Evolutionary conservation across 2,113 vertebrate species (phyloP).

Genomic region (Poecile atricapillus): DNA sequence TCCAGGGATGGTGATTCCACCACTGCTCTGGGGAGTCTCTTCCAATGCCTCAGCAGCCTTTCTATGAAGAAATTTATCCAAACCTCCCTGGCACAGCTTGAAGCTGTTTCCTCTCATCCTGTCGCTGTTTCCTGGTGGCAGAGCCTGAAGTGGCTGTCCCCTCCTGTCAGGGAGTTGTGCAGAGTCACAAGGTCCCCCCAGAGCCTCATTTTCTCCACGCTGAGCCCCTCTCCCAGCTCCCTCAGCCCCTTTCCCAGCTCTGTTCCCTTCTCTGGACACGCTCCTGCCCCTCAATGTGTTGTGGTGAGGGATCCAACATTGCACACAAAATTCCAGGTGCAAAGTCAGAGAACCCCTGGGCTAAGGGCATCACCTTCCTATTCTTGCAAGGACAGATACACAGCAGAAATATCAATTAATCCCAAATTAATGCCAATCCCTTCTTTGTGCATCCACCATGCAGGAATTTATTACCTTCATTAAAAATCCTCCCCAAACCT

Average conservation of each 20-base stretch:
- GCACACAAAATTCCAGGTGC: background rate
- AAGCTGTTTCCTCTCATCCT: rapidly evolving
- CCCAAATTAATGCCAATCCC: background rate
- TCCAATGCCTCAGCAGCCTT: background rate
- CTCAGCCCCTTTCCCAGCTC: background rate
- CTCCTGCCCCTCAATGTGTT: background rate
- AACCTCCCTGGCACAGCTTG: rapidly evolving
- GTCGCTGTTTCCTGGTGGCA: background rate
- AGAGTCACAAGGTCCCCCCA: background rate
- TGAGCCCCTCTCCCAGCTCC: background rate
- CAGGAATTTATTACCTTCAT: background rate
- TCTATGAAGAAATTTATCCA: background rate
- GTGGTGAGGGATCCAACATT: background rate
- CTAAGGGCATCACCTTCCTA: rapidly evolving
- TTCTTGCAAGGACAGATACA: background rate
- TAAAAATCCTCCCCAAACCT: background rate
- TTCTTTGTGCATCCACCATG: background rate
- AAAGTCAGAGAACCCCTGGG: background rate
- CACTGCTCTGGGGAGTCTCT: background rate
- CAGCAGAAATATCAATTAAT: background rate
- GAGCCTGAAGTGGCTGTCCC: rapidly evolving
- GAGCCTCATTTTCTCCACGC: background rate
- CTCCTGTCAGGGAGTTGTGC: background rate
- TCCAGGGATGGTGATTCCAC: background rate
- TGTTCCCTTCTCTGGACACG: rapidly evolving